These are phyloP conservation scores for Standfussiana lucernea DNA, from an alignment of 2,888 invertebrate species.

Conservation along the genomic window DNA sequence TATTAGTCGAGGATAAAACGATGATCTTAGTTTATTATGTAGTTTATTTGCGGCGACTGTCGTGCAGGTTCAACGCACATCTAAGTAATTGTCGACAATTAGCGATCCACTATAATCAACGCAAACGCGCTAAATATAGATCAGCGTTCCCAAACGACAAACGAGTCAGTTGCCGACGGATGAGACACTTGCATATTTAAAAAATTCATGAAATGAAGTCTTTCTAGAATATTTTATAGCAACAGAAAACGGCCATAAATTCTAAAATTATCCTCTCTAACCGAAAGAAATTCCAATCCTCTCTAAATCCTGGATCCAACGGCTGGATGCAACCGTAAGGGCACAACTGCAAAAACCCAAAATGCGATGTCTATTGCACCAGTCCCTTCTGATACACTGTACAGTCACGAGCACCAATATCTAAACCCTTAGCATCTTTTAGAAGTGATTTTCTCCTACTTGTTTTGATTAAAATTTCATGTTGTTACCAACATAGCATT, in stretches of 20 bases:
- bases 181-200: conserved; percentile 42
- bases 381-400: not conserved
- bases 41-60: conserved; percentile 79
- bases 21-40: conserved; percentile 68
- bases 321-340: not conserved
- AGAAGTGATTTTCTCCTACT: too few species aligned
- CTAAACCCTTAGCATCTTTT: too few species aligned
- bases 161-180: conserved; percentile 39
- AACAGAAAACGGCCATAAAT: not conserved
- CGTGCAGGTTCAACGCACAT: conserved; percentile 88
- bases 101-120: conserved; percentile 84
- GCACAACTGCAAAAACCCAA: not conserved
- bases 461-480: too few species aligned
- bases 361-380: not conserved
- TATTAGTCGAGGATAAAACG: conserved; percentile 70
- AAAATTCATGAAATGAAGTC: conserved; percentile 20
- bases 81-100: conserved; percentile 88
- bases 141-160: conserved; percentile 67
- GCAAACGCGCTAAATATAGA: conserved; percentile 87
- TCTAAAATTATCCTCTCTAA: not conserved
- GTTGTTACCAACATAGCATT: too few species aligned
- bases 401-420: too few species aligned
- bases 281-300: not conserved
- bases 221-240: not conserved
- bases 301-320: not conserved